phyloP scores from a whole-genome alignment of 2,888 invertebrate genomes.

The Apotomis turbidana region DNA sequence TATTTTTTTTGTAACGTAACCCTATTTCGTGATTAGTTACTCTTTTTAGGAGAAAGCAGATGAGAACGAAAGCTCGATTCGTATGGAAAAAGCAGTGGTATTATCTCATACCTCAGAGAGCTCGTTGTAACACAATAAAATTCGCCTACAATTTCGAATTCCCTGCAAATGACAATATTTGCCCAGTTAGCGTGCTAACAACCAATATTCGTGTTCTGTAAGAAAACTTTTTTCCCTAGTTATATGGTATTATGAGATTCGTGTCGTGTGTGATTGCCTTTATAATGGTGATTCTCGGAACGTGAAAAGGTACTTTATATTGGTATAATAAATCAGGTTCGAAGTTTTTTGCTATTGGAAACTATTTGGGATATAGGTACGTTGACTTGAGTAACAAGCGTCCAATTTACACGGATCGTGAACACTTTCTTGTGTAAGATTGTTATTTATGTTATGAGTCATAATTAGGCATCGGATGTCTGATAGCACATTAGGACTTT shows the following conservation, averaged over 20 bases:
- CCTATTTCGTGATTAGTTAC: too few relatives aligned
- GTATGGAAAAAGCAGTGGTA: too few relatives aligned
- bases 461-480: too few relatives aligned
- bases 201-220: constrained; percentile 37
- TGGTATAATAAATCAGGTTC: constrained; percentile 2
- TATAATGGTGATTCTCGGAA: constrained; percentile 27
- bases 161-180: constrained; percentile 29
- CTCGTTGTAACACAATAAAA: neutral
- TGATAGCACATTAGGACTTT: too few relatives aligned
- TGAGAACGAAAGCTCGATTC: too few relatives aligned
- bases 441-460: too few relatives aligned
- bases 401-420: neutral
- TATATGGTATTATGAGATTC: constrained; percentile 44
- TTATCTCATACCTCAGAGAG: neutral
- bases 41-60: too few relatives aligned
- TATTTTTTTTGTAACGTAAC: too few relatives aligned
- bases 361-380: neutral
- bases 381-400: neutral
- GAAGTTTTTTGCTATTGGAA: neutral
- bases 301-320: constrained; percentile 21
- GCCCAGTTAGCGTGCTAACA: constrained; percentile 31
- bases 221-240: constrained; percentile 34
- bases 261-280: constrained; percentile 45
- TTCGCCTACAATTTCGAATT: neutral
- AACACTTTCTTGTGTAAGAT: too few relatives aligned